phyloP scores from a whole-genome alignment of 2,888 invertebrate species.

The Rhingia campestris region DNA sequence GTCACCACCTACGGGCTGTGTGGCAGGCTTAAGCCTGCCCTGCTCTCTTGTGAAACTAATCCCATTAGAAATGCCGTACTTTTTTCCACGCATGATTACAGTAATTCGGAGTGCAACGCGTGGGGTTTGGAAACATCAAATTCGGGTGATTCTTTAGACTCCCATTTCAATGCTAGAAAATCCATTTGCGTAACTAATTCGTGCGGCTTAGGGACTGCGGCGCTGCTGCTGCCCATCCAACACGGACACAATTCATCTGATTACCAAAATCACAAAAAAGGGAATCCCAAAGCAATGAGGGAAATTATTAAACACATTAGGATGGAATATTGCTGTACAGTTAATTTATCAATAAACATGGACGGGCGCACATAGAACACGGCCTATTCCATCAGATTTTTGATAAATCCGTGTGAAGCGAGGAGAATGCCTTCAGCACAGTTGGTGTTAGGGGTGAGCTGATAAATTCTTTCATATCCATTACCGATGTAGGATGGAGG shows the following conservation, averaged over 20 bases:
- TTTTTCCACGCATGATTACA: constrained; percentile 68
- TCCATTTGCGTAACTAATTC: constrained; percentile 69
- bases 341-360: constrained; percentile 69
- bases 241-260: constrained; percentile 52
- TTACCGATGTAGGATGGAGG: constrained; percentile 25
- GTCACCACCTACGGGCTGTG: constrained; percentile 42
- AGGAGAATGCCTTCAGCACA: constrained; percentile 46
- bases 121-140: constrained; percentile 47
- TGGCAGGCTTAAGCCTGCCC: constrained; percentile 16
- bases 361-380: neutral
- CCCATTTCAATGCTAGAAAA: constrained; percentile 38
- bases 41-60: constrained; percentile 53
- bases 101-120: constrained; percentile 56
- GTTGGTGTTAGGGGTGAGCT: constrained; percentile 41
- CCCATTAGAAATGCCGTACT: constrained; percentile 65
- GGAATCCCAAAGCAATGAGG: constrained; percentile 35
- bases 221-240: constrained; percentile 34
- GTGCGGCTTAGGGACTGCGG: constrained; percentile 27
- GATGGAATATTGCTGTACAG: constrained; percentile 40
- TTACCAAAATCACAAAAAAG: constrained; percentile 49
- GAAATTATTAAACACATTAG: constrained; percentile 57
- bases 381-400: constrained; percentile 18
- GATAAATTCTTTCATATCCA: constrained; percentile 11
- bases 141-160: constrained; percentile 2
- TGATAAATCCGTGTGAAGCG: constrained; percentile 60